phyloP scores from a whole-genome alignment of 2,888 invertebrate genomes.

The Hirudinaria manillensis region DNA sequence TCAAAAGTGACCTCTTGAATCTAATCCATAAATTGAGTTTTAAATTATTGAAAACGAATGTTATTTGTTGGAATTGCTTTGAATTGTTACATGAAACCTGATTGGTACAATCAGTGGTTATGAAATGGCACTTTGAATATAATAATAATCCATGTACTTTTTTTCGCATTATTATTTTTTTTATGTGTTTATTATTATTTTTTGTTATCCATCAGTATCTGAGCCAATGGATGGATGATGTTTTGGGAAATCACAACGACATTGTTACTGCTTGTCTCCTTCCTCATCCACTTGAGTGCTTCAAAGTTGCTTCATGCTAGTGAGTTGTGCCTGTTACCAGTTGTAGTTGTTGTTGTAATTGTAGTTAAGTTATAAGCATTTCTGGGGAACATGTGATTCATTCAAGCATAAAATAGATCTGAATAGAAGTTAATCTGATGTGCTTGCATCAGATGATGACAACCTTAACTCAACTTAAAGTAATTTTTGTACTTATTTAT shows the following conservation, averaged over 20 bases:
- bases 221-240: conserved; percentile 80
- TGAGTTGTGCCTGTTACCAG: conserved; percentile 49
- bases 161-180: no score
- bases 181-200: no score
- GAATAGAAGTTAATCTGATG: neutral
- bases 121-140: no score
- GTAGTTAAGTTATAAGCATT: neutral
- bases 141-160: no score
- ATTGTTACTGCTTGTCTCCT: conserved; percentile 86
- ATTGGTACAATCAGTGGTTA: no score
- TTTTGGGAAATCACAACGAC: conserved; percentile 75
- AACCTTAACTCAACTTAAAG: no score
- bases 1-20: no score
- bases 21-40: no score
- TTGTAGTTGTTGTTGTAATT: neutral
- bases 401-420: neutral
- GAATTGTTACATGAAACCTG: no score
- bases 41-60: no score
- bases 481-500: neutral
- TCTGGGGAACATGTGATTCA: neutral
- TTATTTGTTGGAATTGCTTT: no score
- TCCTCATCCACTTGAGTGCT: conserved; percentile 92
- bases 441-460: neutral
- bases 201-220: conserved; percentile 62
- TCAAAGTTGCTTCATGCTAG: conserved; percentile 92